A percentile compares a stretch with the other conserved stretches of the same genome.
These are phyloP conservation scores for Eurystomus gularis DNA, from an alignment of 2,113 vertebrate species.

Conservation along the genomic window DNA sequence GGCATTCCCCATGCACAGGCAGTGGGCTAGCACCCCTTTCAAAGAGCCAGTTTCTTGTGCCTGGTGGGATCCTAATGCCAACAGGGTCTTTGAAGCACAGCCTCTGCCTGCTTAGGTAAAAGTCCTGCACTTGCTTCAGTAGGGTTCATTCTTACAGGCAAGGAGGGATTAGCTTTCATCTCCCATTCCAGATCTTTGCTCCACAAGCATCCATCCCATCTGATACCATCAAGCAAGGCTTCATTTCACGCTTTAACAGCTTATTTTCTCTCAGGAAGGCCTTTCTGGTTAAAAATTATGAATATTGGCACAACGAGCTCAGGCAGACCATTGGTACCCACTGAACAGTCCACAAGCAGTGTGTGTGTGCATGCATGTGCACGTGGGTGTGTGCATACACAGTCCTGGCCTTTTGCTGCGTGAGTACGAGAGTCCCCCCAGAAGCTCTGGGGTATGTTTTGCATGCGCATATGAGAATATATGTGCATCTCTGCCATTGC, in stretches of 20 bases:
- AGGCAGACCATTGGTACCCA: background rate
- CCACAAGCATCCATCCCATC: background rate
- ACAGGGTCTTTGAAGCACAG: background rate
- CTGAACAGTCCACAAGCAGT: background rate
- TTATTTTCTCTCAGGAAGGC: background rate
- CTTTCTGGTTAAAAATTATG: background rate
- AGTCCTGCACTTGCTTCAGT: background rate
- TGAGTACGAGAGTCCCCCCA: background rate
- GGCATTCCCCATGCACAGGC: background rate
- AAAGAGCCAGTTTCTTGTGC: background rate
- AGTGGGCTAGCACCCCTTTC: background rate
- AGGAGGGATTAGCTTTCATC: conserved; percentile 8
- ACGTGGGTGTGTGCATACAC: background rate
- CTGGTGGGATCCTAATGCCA: background rate
- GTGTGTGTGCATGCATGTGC: background rate
- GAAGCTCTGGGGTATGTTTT: background rate
- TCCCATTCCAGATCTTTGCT: background rate
- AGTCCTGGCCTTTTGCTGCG: fast-evolving
- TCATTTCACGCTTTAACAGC: conserved; percentile 16
- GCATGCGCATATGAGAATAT: background rate
- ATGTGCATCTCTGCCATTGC: background rate
- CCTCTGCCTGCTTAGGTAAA: background rate
- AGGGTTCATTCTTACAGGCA: background rate
- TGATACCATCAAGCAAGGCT: conserved; percentile 15
- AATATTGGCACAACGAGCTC: background rate